Evolutionary conservation across 2,113 vertebrate genomes (phyloP), one percentile per base, ranked within the genome.

Genomic region (Ranitomeya imitator): DNA sequence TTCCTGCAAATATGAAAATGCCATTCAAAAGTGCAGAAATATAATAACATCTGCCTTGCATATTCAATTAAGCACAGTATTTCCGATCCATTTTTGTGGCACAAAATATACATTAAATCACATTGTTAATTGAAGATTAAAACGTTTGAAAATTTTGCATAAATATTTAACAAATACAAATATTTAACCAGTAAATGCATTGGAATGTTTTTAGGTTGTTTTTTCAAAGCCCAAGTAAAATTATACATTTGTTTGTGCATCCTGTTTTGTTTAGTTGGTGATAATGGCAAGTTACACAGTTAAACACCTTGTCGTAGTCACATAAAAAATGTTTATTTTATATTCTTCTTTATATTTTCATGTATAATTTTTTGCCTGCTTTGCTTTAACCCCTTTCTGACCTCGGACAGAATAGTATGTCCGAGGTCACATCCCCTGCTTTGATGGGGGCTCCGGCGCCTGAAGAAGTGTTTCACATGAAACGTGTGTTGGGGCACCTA

Each of bases 21-120:
- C 88, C 77, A 74, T 92, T 95, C 86, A 90, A 79, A 92, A 89
- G 83, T 91, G 91, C 89, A 90, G 89, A 92, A 94, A 89, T 91
- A 92, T 90, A 92, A 91, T 87, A 89, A 90, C 92, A 93, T 93
- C 93, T 94, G 92, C 85, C 94, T 89, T 91, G 91, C 92, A 92
- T 92, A 92, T 92, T 92, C 92, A 94, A 93, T 90, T 90, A 92
- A 90, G 74, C 12, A 90, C 90, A 60, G 84, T 92, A 91, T 93
- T 93, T 93, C 93, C 92, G 61, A 90, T 86, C 91, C 89, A 92
- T 93, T 89, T 90, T 93, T 86, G 67, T 92, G 90, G 78, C 90
- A 77, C 19, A 89, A 63, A 84, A 54, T 71, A 91, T 69, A 71
- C 10, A 31, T 60, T 19, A 8, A n/a, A 69, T 71, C 23, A 59